Percentiles rank a stretch among this genome's conserved stretches.
phyloP scores from a whole-genome alignment of 2,888 invertebrate genomes.

The Hetaerina titia region DNA sequence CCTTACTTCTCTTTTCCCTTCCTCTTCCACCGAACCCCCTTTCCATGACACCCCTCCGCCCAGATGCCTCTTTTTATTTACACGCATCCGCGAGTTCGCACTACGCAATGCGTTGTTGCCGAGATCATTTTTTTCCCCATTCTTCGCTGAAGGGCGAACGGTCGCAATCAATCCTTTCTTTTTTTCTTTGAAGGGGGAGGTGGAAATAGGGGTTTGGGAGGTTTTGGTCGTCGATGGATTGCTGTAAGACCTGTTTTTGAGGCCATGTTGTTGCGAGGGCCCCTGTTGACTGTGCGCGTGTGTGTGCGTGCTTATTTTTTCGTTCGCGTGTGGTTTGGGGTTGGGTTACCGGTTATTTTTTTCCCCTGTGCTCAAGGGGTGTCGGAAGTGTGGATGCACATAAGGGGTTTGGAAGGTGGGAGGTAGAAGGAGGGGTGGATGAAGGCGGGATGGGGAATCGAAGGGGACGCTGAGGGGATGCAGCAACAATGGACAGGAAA shows the following conservation, averaged over 20 bases:
- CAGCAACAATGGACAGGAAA: not conserved
- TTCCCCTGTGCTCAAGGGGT: not conserved
- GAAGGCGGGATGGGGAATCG: not conserved
- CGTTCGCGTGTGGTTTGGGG: not conserved
- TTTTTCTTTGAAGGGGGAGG: not conserved
- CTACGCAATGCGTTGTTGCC: not conserved
- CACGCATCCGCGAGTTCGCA: constrained; percentile 23
- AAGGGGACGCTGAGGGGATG: not conserved
- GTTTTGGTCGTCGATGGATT: not conserved
- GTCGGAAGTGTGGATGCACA: not conserved
- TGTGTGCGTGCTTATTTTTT: not conserved
- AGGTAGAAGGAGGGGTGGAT: not conserved
- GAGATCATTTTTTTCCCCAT: not conserved
- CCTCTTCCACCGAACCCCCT: not conserved
- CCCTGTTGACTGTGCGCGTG: not conserved
- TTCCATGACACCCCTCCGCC: not conserved
- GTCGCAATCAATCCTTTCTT: constrained; percentile 23
- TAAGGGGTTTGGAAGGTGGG: not conserved
- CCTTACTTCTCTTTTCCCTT: not conserved
- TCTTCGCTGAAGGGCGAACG: not conserved
- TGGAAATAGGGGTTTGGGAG: not conserved
- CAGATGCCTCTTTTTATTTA: constrained; percentile 9
- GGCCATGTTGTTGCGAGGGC: not conserved
- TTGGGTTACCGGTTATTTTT: not conserved
- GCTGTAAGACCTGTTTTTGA: not conserved